A percentile compares a stretch with the other conserved stretches of the same genome.
These are phyloP conservation scores for Meloe dianella DNA, from an alignment of 2,888 invertebrate genomes.

Conservation along the genomic window DNA sequence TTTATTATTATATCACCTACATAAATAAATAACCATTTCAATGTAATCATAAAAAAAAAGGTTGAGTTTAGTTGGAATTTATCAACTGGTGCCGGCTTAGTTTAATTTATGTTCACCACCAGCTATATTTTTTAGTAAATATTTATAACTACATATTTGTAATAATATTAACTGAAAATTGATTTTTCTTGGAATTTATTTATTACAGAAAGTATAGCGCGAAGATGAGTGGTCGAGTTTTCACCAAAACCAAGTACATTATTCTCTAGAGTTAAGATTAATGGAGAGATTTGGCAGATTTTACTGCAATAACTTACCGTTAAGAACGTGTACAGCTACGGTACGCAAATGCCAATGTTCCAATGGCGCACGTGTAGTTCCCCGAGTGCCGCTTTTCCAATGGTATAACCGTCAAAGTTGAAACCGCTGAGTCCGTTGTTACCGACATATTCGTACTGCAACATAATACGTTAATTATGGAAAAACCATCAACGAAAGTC, in stretches of 20 bases:
- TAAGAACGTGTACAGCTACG: slow-evolving; percentile 67
- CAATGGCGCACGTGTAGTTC: slow-evolving; percentile 65
- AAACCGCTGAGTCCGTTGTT: slow-evolving; percentile 55
- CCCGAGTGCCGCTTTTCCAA: slow-evolving; percentile 66
- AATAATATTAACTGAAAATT: neutral
- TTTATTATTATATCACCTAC: neutral
- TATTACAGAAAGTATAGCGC: slow-evolving; percentile 31
- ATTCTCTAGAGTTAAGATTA: slow-evolving; percentile 49
- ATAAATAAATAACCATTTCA: slow-evolving; percentile 4
- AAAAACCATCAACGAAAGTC: neutral
- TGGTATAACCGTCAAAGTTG: slow-evolving; percentile 63
- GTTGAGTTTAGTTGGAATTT: neutral
- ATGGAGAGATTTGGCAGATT: slow-evolving; percentile 49
- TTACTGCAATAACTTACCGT: slow-evolving; percentile 61
- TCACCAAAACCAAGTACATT: slow-evolving; percentile 41
- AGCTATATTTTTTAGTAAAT: neutral
- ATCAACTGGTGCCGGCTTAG: slow-evolving; percentile 34
- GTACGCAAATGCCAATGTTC: slow-evolving; percentile 62
- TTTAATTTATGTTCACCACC: slow-evolving; percentile 30
- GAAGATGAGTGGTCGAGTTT: slow-evolving; percentile 39
- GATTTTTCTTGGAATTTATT: slow-evolving; percentile 1
- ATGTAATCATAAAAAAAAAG: neutral
- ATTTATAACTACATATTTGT: neutral
- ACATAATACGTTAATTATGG: slow-evolving; percentile 23
- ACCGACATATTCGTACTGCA: slow-evolving; percentile 62